Conservation (phyloP, 2,113 vertebrate species). For the Petromus typicus region DNA sequence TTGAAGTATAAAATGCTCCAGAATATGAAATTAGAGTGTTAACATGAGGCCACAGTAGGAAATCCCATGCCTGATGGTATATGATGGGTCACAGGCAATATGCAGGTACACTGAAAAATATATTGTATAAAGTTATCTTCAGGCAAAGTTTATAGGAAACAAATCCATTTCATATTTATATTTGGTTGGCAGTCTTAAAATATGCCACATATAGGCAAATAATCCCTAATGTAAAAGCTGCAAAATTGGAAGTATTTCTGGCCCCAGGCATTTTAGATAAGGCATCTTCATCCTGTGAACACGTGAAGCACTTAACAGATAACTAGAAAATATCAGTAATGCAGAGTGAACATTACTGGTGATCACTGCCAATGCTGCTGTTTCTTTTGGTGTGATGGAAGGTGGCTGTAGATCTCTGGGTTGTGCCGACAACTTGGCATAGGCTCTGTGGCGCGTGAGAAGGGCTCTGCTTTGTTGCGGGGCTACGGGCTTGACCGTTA, state of each 20-base stretch:
- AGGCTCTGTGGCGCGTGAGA: background rate
- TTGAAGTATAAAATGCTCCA: background rate
- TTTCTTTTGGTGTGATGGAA: background rate
- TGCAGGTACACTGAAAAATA: background rate
- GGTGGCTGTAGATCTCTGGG: background rate
- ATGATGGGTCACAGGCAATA: background rate
- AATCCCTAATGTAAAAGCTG: background rate
- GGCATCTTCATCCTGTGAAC: background rate
- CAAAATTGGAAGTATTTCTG: background rate
- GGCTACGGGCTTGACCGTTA: background rate
- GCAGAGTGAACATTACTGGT: background rate
- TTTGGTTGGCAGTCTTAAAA: background rate
- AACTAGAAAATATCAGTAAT: background rate
- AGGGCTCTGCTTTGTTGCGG: background rate
- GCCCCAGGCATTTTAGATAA: background rate
- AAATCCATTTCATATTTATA: background rate
- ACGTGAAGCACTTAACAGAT: background rate
- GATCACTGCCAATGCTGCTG: fast-evolving
- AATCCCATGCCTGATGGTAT: background rate
- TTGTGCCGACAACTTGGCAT: background rate
- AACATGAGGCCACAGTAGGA: background rate
- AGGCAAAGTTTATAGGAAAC: background rate
- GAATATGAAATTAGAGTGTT: background rate
- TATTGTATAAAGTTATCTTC: background rate
- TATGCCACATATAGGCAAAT: background rate